A percentile compares a stretch with the other conserved stretches of the same genome.
Conservation (phyloP, 2,797 vertebrate genomes). For the Gallinago stenura region DNA sequence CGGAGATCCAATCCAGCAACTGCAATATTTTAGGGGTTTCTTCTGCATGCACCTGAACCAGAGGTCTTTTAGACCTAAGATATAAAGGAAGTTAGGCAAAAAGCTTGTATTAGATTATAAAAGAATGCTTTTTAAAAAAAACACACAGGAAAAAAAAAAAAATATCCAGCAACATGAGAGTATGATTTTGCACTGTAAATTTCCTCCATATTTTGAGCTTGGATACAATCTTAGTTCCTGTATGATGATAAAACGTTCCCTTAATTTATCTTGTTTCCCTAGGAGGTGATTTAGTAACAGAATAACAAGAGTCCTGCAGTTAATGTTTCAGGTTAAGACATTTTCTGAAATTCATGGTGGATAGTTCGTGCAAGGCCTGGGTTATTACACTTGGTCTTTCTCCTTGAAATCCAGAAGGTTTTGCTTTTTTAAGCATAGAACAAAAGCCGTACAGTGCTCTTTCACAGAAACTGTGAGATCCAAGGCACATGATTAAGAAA, state of each 20-base stretch:
- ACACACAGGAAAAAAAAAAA: neutral
- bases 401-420: neutral
- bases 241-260: neutral
- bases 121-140: neutral
- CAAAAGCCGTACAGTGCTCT: neutral
- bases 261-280: neutral
- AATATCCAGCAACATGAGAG: rapidly evolving
- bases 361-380: neutral
- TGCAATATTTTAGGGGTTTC: neutral
- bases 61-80: neutral
- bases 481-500: neutral
- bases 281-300: neutral
- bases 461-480: neutral
- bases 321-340: neutral
- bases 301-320: neutral
- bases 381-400: neutral
- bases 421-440: neutral
- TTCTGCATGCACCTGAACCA: neutral
- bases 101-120: neutral
- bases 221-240: neutral
- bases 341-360: neutral
- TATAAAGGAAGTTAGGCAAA: neutral
- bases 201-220: neutral
- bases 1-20: neutral
- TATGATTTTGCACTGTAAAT: neutral